Evolutionary conservation across 2,888 invertebrate species (phyloP).

Genomic region (Dryomyza anilis): DNA sequence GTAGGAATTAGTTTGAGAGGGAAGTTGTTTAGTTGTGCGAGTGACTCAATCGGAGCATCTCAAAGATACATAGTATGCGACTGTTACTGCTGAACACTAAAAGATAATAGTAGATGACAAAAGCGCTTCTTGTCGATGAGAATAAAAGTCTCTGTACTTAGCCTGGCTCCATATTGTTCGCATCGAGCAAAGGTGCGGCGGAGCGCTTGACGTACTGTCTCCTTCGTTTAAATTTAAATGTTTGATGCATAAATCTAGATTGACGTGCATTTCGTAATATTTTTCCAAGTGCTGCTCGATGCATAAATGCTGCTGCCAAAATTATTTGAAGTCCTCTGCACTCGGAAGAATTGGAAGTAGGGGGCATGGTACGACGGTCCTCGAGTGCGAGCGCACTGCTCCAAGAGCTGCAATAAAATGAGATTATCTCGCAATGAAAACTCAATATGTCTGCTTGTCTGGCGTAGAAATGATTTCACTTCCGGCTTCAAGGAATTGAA

Average conservation of each 20-base stretch:
- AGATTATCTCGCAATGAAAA: constrained; percentile 6
- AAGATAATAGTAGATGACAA: not conserved
- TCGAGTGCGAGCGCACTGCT: not conserved
- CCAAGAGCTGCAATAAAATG: not conserved
- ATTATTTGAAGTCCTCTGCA: not conserved
- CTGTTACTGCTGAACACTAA: not conserved
- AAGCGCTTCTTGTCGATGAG: not conserved
- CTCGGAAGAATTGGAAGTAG: not conserved
- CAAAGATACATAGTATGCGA: not conserved
- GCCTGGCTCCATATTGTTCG: not conserved
- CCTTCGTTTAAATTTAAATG: too few relatives aligned
- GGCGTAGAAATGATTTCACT: constrained; percentile 21
- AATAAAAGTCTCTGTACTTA: not conserved
- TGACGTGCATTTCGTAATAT: constrained; percentile 16
- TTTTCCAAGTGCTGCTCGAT: constrained; percentile 7
- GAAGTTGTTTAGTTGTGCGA: too few relatives aligned
- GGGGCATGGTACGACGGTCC: not conserved
- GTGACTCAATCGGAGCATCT: not conserved
- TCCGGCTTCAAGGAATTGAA: constrained; percentile 12
- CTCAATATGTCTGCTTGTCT: constrained; percentile 24
- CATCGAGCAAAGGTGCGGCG: not conserved
- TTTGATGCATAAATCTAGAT: constrained; percentile 16
- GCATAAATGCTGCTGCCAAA: constrained; percentile 10
- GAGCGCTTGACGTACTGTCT: not conserved
- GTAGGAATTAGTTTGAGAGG: too few relatives aligned